Conservation (phyloP, 2,888 invertebrate genomes). For the Physocephala rufipes region DNA sequence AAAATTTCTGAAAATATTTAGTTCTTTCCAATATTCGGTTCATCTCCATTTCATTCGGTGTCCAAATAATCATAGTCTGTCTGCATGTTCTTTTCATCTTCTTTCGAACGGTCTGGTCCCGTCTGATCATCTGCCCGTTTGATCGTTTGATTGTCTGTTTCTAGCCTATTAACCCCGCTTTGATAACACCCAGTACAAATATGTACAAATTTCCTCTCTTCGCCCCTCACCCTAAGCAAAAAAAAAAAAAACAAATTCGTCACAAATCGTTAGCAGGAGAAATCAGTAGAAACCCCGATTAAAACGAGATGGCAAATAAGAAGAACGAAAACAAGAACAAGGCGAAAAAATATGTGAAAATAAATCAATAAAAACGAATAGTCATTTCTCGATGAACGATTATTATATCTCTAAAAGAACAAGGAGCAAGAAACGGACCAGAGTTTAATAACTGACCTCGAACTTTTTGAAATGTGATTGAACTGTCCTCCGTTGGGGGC, state of each 20-base stretch:
- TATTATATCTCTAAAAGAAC: slow-evolving; percentile 8
- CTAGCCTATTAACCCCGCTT: slow-evolving; percentile 19
- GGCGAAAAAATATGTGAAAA: neutral
- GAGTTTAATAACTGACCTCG: slow-evolving; percentile 39
- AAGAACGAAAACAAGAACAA: neutral
- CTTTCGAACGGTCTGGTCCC: neutral
- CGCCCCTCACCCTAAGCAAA: slow-evolving; percentile 4
- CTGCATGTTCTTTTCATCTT: neutral
- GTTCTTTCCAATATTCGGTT: no score
- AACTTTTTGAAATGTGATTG: slow-evolving; percentile 40
- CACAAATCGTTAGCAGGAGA: neutral
- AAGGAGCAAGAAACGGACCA: slow-evolving; percentile 2
- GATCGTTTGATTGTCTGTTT: neutral
- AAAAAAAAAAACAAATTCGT: slow-evolving; percentile 3
- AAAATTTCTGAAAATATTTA: no score
- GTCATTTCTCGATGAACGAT: slow-evolving; percentile 1
- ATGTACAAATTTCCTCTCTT: slow-evolving; percentile 28
- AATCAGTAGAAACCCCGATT: neutral
- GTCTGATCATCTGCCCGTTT: neutral
- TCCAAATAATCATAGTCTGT: no score
- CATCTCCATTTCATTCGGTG: no score
- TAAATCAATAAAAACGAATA: slow-evolving; percentile 11
- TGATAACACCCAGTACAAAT: slow-evolving; percentile 17
- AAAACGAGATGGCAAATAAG: neutral
- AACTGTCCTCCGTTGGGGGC: slow-evolving; percentile 30